Percentiles rank a stretch among this genome's conserved stretches.
phyloP scores from a whole-genome alignment of 2,888 invertebrate species.

The Craniophora ligustri region DNA sequence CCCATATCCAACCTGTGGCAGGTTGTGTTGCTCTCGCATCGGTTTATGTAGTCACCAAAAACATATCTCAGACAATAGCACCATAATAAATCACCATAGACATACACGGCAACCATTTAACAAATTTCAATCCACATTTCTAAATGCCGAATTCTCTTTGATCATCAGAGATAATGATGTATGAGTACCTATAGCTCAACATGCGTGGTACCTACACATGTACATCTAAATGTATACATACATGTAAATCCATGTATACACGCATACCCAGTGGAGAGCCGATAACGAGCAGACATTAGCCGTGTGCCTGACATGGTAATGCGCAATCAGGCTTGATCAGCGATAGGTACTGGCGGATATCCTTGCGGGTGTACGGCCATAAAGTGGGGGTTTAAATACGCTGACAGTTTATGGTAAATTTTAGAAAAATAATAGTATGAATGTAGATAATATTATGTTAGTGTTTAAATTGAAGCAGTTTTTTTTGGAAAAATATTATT shows the following conservation, averaged over 20 bases:
- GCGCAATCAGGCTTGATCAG: constrained; percentile 71
- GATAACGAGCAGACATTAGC: constrained; percentile 65
- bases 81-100: no score
- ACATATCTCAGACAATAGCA: no score
- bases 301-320: constrained; percentile 72
- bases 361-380: constrained; percentile 52
- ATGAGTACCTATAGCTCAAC: background rate
- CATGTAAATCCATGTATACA: constrained; percentile 5
- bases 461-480: no score
- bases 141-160: no score
- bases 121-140: background rate
- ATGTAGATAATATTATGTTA: no score
- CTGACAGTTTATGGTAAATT: background rate
- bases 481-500: no score
- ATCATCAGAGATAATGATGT: background rate
- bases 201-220: background rate
- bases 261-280: constrained; percentile 27
- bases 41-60: no score
- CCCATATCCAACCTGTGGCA: no score
- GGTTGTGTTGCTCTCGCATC: no score
- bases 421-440: no score
- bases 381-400: constrained; percentile 2
- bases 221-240: no score
- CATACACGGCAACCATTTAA: no score
- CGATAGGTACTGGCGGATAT: constrained; percentile 61